Conservation (phyloP, 2,113 vertebrate genomes). For the Leptobrachium leishanense region DNA sequence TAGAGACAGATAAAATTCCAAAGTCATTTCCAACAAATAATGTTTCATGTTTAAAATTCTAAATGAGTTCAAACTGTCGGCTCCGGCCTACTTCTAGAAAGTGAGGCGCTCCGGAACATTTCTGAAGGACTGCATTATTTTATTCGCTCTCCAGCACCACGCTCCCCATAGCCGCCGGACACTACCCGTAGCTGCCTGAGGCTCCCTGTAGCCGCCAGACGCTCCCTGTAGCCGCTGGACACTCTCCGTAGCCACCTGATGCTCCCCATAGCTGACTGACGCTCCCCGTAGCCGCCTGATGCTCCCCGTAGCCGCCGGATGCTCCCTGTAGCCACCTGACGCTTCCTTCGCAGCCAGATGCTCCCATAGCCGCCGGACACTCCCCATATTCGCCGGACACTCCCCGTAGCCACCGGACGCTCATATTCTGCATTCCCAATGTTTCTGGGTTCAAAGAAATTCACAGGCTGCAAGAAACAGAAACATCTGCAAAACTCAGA, state of each 20-base stretch:
- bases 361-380: too few relatives aligned
- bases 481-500: too few relatives aligned
- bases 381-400: too few relatives aligned
- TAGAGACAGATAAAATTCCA: slow-evolving; percentile 31
- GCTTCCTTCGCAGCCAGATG: too few relatives aligned
- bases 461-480: background rate
- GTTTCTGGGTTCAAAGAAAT: background rate
- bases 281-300: too few relatives aligned
- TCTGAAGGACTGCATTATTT: background rate
- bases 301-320: too few relatives aligned
- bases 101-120: background rate
- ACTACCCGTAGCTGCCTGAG: background rate
- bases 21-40: slow-evolving; percentile 28
- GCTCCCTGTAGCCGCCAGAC: background rate
- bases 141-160: background rate
- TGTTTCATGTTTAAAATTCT: slow-evolving; percentile 29
- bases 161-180: background rate
- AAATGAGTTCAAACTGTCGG: background rate
- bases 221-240: background rate
- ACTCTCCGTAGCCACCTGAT: too few relatives aligned
- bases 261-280: too few relatives aligned
- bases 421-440: background rate
- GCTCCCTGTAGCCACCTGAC: too few relatives aligned
- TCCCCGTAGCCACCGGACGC: background rate
- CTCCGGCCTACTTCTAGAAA: background rate